phyloP scores from a whole-genome alignment of 2,888 invertebrate genomes.

The Phanerotoma sp. region DNA sequence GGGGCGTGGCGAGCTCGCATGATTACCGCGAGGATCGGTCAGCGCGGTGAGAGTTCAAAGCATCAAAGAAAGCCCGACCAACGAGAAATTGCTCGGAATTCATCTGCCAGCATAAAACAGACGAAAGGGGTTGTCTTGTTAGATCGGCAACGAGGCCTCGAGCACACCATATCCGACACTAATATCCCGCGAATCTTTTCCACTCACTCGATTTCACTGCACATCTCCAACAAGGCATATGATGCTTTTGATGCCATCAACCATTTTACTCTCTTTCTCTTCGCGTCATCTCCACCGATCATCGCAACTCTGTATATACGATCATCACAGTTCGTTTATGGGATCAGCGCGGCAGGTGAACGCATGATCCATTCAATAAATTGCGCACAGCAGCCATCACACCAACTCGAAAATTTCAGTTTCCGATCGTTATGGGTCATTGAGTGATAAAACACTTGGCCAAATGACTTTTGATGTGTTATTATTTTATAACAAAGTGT shows the following conservation, averaged over 20 bases:
- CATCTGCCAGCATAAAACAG: slow-evolving; percentile 41
- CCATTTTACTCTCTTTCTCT: not conserved
- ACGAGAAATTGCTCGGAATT: slow-evolving; percentile 56
- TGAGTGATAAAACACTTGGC: not conserved
- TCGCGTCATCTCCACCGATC: not conserved
- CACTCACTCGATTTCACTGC: too few relatives aligned
- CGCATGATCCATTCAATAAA: slow-evolving; percentile 18
- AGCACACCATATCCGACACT: slow-evolving; percentile 31
- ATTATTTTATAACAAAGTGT: not conserved
- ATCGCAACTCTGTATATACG: not conserved
- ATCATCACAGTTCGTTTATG: slow-evolving; percentile 4
- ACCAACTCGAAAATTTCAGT: slow-evolving; percentile 11
- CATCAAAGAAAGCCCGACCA: slow-evolving; percentile 55
- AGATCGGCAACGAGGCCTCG: slow-evolving; percentile 23
- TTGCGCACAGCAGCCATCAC: slow-evolving; percentile 19
- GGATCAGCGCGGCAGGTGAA: slow-evolving; percentile 14
- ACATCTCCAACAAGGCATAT: not conserved
- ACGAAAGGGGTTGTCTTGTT: slow-evolving; percentile 24
- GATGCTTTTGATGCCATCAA: too few relatives aligned
- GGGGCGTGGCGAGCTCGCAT: slow-evolving; percentile 56
- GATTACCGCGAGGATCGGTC: slow-evolving; percentile 57
- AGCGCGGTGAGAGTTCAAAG: slow-evolving; percentile 58
- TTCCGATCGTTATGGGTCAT: slow-evolving; percentile 1
- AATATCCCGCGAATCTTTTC: not conserved
- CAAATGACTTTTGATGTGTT: not conserved